phyloP scores from a whole-genome alignment of 2,113 vertebrate genomes.

The Acrocephalus arundinaceus region DNA sequence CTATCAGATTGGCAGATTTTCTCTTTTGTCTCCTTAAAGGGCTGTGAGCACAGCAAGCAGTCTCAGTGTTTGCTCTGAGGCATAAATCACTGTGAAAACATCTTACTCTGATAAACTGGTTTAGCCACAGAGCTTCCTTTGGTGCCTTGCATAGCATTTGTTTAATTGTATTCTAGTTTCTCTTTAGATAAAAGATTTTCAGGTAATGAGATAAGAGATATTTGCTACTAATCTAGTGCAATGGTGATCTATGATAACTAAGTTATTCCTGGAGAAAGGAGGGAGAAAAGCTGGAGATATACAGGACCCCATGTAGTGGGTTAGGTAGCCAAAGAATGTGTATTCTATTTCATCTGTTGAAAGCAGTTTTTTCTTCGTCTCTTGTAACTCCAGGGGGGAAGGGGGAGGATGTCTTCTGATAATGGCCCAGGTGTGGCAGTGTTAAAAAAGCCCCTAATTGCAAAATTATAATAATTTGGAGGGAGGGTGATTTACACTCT shows the following conservation, averaged over 20 bases:
- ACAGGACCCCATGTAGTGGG: background rate
- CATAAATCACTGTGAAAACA: conserved; percentile 24
- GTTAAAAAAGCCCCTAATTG: too few species aligned
- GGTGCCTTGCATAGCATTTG: background rate
- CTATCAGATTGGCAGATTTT: conserved; percentile 2
- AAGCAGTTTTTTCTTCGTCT: too few species aligned
- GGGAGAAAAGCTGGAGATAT: background rate
- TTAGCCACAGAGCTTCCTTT: background rate
- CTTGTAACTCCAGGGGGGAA: too few species aligned
- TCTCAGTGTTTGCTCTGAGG: background rate
- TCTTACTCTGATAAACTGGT: background rate
- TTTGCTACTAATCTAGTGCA: background rate
- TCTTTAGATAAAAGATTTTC: background rate
- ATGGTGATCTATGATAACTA: background rate
- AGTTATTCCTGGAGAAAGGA: background rate
- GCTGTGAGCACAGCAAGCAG: background rate
- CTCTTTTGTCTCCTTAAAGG: conserved; percentile 9
- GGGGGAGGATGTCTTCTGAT: too few species aligned
- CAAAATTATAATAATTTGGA: too few species aligned
- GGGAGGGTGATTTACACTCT: too few species aligned
- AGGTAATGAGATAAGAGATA: background rate
- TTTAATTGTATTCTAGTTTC: conserved; percentile 15
- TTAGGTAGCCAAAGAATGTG: too few species aligned
- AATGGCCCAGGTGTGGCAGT: too few species aligned
- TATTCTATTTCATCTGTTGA: too few species aligned